Evolutionary conservation across 2,797 vertebrate species (phyloP).

Genomic region (Huso huso): DNA sequence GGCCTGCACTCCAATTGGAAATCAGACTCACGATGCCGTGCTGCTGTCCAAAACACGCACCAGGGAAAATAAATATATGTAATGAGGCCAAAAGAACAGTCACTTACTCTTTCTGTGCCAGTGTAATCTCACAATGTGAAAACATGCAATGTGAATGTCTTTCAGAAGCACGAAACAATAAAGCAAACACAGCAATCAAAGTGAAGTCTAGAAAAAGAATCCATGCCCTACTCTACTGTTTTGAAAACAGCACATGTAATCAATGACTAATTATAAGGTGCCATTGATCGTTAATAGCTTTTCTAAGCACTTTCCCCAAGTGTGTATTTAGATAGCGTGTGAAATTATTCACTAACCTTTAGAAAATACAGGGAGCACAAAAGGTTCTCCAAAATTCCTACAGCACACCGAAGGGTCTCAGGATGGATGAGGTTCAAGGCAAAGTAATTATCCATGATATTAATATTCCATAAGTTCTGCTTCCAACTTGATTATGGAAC

Average conservation of each 20-base stretch:
- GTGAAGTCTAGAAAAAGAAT: not conserved
- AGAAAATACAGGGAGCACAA: not conserved
- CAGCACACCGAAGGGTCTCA: too few species aligned
- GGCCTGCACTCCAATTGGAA: conserved; percentile 12
- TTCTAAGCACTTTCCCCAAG: not conserved
- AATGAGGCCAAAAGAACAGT: too few species aligned
- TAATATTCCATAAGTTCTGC: too few species aligned
- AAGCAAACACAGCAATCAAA: not conserved
- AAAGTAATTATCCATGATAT: too few species aligned
- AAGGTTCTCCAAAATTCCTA: not conserved
- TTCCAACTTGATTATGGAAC: too few species aligned
- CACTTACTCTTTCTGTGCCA: too few species aligned
- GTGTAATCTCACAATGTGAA: too few species aligned
- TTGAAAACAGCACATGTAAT: not conserved
- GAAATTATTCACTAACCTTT: not conserved
- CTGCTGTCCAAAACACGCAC: too few species aligned
- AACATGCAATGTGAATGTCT: not conserved
- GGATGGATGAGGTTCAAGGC: too few species aligned
- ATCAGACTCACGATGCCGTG: not conserved
- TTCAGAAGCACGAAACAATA: not conserved
- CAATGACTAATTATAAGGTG: too few species aligned
- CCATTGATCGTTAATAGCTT: too few species aligned
- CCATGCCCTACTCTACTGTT: not conserved
- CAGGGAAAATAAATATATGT: too few species aligned
- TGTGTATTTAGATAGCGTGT: not conserved